Evolutionary conservation across 2,113 vertebrate species (phyloP), one percentile per base, ranked within the genome.

Genomic region (Phylloscopus trochiloides): DNA sequence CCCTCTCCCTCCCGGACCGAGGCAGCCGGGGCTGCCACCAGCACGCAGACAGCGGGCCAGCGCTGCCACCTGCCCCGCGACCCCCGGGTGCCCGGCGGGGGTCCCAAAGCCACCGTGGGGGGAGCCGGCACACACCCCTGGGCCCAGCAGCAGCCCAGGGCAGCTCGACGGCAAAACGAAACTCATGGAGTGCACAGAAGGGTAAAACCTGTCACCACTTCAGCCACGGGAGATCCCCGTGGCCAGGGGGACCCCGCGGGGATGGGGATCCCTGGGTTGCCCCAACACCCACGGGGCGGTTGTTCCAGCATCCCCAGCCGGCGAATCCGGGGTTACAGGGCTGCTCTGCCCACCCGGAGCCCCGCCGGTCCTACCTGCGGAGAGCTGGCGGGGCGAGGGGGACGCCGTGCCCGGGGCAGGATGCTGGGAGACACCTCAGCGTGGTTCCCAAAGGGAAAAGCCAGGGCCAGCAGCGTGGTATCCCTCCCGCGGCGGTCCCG

Each of bases 101-200:
- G 18, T 75, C 58, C 72, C 12, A 11, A 28, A 29, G 20, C 59
- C 22, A 0, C 45, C n/a, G 0, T 1, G 40, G 36, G 36, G 51
- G 20, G 5, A 21, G 22, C 51, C 0, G 3, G 22, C 22, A 18
- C 0, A 6, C 31, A 2, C 4, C 7, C 3, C 73, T 9, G 65
- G 80, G 84, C 94, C 94, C 71, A 62, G 72, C 43, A 22, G 29
- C 59, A 34, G 10, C 62, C 16, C 2, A 0, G 52, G 61, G 42
- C 61, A 42, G 59, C 74, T 68, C 4, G 42, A 75, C 72, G 57
- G 43, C 3, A 4, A 92, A 88, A 52, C 0, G 0, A 48, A 87
- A 73, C 40, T 62, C 3, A 1, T 6, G 51, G 32, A 55, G 34
- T 0, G 8, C 42, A 54, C 3, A 4, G 15, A 59, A 71, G 17